These are phyloP conservation scores for Aquatica leii DNA, from an alignment of 2,888 invertebrate genomes.

Conservation along the genomic window DNA sequence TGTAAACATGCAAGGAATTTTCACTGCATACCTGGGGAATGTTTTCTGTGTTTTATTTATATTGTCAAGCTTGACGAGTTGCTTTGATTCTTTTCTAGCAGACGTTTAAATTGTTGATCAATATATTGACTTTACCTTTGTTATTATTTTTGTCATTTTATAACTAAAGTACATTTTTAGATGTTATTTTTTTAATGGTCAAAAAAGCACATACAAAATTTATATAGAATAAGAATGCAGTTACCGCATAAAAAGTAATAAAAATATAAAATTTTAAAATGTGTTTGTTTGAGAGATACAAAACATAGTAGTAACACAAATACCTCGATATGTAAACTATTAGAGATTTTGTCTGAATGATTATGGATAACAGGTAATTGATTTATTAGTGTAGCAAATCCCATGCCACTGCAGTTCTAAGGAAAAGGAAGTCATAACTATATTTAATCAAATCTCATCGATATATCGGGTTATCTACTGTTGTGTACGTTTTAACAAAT, in stretches of 20 bases:
- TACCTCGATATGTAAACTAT: conserved; percentile 33
- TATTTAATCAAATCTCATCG: no score
- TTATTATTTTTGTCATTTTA: no score
- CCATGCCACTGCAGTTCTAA: conserved; percentile 24
- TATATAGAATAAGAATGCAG: no score
- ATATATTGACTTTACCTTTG: no score
- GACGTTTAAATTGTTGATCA: no score
- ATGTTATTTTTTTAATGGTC: no score
- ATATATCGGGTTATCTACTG: no score
- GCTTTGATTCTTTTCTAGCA: conserved; percentile 20
- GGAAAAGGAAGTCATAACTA: conserved; percentile 20
- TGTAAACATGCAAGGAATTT: conserved; percentile 33
- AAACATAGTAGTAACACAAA: conserved; percentile 21
- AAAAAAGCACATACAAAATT: no score
- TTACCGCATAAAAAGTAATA: conserved; percentile 17
- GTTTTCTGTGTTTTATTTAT: conserved; percentile 36
- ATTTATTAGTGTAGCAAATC: conserved; percentile 26
- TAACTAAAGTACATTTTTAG: no score
- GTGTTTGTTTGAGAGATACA: conserved; percentile 10
- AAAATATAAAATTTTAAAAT: conserved; percentile 22
- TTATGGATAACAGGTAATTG: conserved; percentile 26
- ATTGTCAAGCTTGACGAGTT: conserved; percentile 19
- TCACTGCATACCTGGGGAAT: conserved; percentile 34
- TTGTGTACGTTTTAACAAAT: no score
- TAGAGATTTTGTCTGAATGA: conserved; percentile 26